Evolutionary conservation across 2,113 vertebrate species (phyloP).

Genomic region (Pongo pygmaeus): DNA sequence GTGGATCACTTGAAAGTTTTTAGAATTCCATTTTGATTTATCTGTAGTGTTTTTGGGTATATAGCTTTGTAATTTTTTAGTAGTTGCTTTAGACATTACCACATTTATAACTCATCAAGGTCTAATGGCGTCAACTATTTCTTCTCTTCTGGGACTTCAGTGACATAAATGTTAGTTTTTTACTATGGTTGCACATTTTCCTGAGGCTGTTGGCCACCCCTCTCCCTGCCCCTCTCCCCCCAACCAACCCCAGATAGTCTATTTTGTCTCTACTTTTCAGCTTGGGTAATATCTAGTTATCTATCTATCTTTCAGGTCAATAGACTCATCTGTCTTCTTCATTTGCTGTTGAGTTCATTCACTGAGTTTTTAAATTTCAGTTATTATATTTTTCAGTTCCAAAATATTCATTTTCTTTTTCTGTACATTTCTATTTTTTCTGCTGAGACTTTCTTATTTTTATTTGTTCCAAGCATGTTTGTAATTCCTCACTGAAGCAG

Average conservation of each 20-base stretch:
- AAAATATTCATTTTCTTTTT: background rate
- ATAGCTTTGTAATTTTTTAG: background rate
- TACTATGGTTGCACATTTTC: background rate
- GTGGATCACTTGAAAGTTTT: background rate
- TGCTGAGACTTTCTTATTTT: background rate
- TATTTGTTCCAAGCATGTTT: background rate
- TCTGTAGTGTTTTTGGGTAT: background rate
- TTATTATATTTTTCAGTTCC: background rate
- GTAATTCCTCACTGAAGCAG: background rate
- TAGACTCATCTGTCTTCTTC: background rate
- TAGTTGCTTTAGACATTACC: background rate
- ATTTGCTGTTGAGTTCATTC: background rate
- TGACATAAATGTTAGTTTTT: background rate
- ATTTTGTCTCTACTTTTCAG: background rate
- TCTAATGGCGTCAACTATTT: background rate
- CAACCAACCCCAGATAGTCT: background rate
- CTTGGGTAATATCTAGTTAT: background rate
- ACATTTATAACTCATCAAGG: background rate
- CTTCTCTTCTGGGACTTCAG: background rate
- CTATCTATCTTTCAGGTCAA: background rate
- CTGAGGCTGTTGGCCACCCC: too few species aligned
- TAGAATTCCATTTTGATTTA: background rate
- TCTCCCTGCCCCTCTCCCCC: fast-evolving
- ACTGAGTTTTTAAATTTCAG: background rate
- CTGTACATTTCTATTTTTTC: background rate